phyloP scores from a whole-genome alignment of 2,797 vertebrate genomes.

The Thamnophis elegans region DNA sequence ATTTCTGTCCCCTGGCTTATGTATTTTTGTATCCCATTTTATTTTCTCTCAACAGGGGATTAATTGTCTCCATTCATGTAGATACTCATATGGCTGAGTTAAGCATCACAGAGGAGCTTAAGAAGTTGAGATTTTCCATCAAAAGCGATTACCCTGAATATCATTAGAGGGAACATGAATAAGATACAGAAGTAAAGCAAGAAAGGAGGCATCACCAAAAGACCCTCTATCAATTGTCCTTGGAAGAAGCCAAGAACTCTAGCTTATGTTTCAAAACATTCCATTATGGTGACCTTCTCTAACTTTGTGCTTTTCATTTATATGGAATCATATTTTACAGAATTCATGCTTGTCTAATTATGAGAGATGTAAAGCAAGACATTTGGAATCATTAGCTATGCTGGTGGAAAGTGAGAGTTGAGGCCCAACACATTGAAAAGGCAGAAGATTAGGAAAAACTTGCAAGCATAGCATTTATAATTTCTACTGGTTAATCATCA shows the following conservation, averaged over 20 bases:
- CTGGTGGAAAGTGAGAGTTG: not conserved
- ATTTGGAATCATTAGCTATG: not conserved
- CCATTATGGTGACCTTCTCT: not conserved
- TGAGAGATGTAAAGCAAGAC: not conserved
- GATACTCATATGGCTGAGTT: not conserved
- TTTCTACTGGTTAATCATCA: not conserved
- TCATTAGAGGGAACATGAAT: rapidly evolving
- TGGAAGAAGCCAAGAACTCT: not conserved
- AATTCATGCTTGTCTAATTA: not conserved
- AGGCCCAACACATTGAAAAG: not conserved
- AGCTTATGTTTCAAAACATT: not conserved
- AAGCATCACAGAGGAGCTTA: not conserved
- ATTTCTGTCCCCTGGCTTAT: not conserved
- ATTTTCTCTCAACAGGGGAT: not conserved
- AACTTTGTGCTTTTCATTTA: not conserved
- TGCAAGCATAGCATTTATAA: not conserved
- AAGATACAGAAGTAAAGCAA: not conserved
- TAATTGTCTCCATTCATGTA: not conserved
- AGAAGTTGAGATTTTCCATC: not conserved
- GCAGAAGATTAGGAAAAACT: not conserved
- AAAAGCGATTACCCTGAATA: not conserved
- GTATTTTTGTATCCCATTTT: not conserved
- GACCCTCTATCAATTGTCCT: not conserved
- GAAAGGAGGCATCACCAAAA: not conserved
- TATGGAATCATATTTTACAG: not conserved